A percentile compares a stretch with the other conserved stretches of the same genome.
Conservation (phyloP, 2,113 vertebrate species). For the Pangasianodon gigas region DNA sequence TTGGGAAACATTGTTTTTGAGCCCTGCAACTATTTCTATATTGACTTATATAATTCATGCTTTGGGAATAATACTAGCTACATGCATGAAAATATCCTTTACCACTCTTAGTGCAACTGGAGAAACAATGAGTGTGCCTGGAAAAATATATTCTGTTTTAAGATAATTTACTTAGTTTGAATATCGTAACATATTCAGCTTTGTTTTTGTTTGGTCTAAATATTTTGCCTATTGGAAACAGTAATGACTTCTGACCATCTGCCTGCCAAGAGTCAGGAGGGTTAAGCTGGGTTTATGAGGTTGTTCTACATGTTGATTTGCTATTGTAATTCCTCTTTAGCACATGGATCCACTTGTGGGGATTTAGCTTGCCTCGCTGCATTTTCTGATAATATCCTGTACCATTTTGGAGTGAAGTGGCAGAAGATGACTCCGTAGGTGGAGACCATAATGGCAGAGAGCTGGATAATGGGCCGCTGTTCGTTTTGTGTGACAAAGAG, state of each 20-base stretch:
- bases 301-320: too few relatives aligned
- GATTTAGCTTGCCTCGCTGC: not conserved
- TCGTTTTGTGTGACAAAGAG: not conserved
- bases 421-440: conserved; percentile 68
- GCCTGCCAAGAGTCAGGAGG: too few relatives aligned
- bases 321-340: too few relatives aligned
- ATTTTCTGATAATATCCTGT: conserved; percentile 52
- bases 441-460: conserved; percentile 68
- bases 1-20: not conserved
- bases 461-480: conserved; percentile 58
- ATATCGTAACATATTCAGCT: not conserved
- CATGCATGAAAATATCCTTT: not conserved
- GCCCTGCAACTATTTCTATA: not conserved
- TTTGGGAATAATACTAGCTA: not conserved
- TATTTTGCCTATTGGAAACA: not conserved
- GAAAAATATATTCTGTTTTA: too few relatives aligned
- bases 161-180: not conserved
- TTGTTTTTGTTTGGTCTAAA: too few relatives aligned
- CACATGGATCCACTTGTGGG: too few relatives aligned
- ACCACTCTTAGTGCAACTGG: not conserved
- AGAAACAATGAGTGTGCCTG: too few relatives aligned
- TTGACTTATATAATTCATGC: not conserved
- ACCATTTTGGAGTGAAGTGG: conserved; percentile 67
- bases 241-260: not conserved
- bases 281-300: too few relatives aligned